Evolutionary conservation across 2,113 vertebrate genomes (phyloP).

Genomic region (Falco punctatus): DNA sequence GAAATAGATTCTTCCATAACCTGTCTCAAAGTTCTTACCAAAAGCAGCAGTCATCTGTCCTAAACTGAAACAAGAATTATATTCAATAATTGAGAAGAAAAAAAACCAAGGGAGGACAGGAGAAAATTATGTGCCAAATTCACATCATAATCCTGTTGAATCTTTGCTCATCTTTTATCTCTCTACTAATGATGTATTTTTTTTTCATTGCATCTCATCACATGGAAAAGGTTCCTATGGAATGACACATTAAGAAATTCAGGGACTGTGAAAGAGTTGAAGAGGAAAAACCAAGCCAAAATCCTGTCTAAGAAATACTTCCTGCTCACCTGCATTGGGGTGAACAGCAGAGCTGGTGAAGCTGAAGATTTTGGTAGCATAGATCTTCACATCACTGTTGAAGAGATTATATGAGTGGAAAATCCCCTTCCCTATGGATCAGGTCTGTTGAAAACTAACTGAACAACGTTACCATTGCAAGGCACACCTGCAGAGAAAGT

Average conservation of each 20-base stretch:
- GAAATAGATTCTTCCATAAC: background rate
- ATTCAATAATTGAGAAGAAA: background rate
- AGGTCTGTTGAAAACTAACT: background rate
- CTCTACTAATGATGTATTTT: fast-evolving
- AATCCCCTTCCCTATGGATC: background rate
- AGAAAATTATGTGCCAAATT: background rate
- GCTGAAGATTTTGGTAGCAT: background rate
- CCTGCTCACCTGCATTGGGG: fast-evolving
- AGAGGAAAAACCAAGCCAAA: background rate
- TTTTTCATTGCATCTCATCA: background rate
- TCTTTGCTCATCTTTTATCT: background rate
- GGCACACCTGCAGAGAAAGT: background rate
- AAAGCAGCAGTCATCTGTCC: background rate
- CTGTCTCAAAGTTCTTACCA: background rate
- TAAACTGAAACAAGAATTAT: background rate
- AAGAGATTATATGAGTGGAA: background rate
- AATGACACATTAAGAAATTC: background rate
- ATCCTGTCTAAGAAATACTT: background rate
- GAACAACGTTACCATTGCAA: background rate
- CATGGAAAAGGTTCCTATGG: background rate
- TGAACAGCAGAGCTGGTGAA: background rate
- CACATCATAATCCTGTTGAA: background rate
- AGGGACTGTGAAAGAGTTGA: background rate
- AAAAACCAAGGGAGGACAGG: fast-evolving
- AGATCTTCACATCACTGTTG: background rate